phyloP scores from a whole-genome alignment of 2,797 vertebrate genomes.

The Naso thynnoides region DNA sequence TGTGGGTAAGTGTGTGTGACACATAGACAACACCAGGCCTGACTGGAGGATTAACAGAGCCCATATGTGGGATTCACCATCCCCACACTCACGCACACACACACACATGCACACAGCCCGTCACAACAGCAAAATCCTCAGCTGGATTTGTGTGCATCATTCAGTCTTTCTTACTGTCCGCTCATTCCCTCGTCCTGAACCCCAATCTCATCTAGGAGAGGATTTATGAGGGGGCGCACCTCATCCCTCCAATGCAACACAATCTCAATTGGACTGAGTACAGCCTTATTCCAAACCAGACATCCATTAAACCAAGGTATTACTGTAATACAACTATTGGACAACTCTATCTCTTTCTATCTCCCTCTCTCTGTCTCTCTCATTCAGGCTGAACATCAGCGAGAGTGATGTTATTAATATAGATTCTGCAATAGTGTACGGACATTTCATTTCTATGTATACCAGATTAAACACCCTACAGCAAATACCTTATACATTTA shows the following conservation, averaged over 20 bases:
- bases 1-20: conserved; percentile 49
- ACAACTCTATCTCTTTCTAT: conserved; percentile 72
- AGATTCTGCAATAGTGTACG: conserved; percentile 61
- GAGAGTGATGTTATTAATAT: conserved; percentile 74
- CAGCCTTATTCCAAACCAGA: conserved; percentile 78
- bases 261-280: conserved; percentile 78
- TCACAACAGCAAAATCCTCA: conserved; percentile 72
- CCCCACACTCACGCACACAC: conserved; percentile 27
- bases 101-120: conserved; percentile 25
- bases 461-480: conserved; percentile 67
- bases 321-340: conserved; percentile 80
- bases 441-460: conserved; percentile 75
- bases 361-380: conserved; percentile 55
- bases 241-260: conserved; percentile 75
- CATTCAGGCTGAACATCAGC: conserved; percentile 66
- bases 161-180: conserved; percentile 74
- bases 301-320: conserved; percentile 82
- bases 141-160: conserved; percentile 77
- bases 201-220: conserved; percentile 78
- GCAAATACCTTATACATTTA: conserved; percentile 49
- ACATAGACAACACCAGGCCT: conserved; percentile 55
- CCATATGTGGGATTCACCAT: conserved; percentile 56
- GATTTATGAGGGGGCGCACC: conserved; percentile 75
- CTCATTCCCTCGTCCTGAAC: conserved; percentile 74
- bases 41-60: conserved; percentile 72